phyloP scores from a whole-genome alignment of 2,888 invertebrate genomes.

The Conchocele bisecta region DNA sequence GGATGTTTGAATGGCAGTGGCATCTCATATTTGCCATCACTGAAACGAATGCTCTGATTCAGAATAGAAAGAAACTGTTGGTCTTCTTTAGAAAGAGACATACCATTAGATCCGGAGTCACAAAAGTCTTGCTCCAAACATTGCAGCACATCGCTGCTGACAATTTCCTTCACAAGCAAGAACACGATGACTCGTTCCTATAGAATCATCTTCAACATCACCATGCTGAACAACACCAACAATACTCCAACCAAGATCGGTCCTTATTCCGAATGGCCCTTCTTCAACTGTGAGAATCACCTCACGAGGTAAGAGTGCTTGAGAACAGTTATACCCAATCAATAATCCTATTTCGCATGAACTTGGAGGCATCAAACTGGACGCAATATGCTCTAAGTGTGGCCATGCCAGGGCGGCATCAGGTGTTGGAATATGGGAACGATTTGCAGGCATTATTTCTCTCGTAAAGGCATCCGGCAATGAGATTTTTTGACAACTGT shows the following conservation, averaged over 20 bases:
- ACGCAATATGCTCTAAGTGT: conserved; percentile 28
- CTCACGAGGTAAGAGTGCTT: conserved; percentile 52
- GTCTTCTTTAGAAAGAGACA: conserved; percentile 13
- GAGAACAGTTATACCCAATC: conserved; percentile 57
- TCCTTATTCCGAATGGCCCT: conserved; percentile 48
- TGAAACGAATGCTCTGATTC: not conserved
- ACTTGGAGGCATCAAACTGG: conserved; percentile 21
- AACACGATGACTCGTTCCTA: conserved; percentile 16
- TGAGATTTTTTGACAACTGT: conserved; percentile 10
- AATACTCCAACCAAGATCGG: conserved; percentile 56
- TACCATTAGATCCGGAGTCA: not conserved
- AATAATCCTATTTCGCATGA: conserved; percentile 42
- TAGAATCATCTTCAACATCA: not conserved
- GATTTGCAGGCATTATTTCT: conserved; percentile 45
- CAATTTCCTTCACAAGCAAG: conserved; percentile 6
- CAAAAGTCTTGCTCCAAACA: conserved; percentile 12
- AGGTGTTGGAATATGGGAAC: conserved; percentile 43
- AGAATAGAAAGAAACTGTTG: conserved; percentile 4
- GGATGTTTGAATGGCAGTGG: conserved; percentile 37
- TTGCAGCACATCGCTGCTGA: not conserved
- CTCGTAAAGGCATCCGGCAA: conserved; percentile 51
- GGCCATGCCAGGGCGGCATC: conserved; percentile 30
- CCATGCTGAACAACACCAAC: conserved; percentile 19
- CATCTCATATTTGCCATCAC: conserved; percentile 28
- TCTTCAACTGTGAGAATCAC: conserved; percentile 31